Evolutionary conservation across 2,113 vertebrate species (phyloP).

Genomic region (Caretta caretta): DNA sequence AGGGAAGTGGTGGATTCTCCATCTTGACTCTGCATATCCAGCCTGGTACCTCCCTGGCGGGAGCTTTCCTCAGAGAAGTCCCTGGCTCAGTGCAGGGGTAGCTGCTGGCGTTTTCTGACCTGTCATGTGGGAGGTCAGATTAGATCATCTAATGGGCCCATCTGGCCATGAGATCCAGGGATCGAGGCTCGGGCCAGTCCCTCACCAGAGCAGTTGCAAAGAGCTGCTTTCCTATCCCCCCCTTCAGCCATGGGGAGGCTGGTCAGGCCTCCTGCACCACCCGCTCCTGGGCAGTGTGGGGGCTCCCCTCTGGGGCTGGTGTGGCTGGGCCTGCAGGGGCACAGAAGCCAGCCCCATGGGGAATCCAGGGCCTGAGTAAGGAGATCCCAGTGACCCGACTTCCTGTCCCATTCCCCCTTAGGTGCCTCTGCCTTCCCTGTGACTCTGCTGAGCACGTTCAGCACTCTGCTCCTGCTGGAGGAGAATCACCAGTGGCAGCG

Average conservation of each 20-base stretch:
- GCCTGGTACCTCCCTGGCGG: no score
- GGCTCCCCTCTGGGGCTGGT: not conserved
- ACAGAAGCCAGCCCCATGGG: conserved; percentile 40
- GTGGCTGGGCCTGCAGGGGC: not conserved
- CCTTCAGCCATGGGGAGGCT: not conserved
- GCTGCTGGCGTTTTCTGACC: not conserved
- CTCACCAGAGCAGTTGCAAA: not conserved
- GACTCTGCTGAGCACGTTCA: conserved; percentile 81
- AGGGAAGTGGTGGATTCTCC: not conserved
- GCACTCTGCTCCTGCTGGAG: conserved; percentile 81
- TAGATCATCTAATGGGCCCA: no score
- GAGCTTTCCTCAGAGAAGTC: not conserved
- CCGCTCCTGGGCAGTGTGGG: not conserved
- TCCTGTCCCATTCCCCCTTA: conserved; percentile 35
- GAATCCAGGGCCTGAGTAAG: conserved; percentile 61
- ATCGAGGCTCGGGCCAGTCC: not conserved
- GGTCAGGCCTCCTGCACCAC: conserved; percentile 4
- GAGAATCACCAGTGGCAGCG: conserved; percentile 77
- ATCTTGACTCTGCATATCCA: not conserved
- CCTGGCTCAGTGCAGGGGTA: not conserved
- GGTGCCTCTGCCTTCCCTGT: conserved; percentile 74
- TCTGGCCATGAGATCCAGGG: not conserved
- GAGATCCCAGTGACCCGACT: not conserved
- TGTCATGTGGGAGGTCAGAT: no score
- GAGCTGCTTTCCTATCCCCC: not conserved